Conservation (phyloP, 2,113 vertebrate species). For the Caranx ignobilis region DNA sequence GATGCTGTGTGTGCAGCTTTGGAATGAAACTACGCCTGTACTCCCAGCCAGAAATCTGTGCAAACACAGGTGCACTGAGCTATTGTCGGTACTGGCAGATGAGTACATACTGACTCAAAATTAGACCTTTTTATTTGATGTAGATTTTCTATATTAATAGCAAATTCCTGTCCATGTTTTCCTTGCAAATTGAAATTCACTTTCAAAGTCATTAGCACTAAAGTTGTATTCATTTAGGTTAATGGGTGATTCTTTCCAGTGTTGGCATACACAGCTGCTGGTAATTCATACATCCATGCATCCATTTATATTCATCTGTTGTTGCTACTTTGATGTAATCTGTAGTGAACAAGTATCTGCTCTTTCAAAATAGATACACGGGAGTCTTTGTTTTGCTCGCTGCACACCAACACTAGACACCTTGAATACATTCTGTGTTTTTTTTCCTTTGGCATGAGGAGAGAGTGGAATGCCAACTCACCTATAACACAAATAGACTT, state of each 20-base stretch:
- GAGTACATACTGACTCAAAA: slow-evolving; percentile 9
- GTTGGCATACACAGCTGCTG: slow-evolving; percentile 11
- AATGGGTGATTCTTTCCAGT: slow-evolving; percentile 7
- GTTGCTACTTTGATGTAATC: background rate
- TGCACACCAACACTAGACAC: too few species aligned
- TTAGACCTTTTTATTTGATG: background rate
- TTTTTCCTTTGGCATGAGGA: too few species aligned
- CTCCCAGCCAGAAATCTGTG: background rate
- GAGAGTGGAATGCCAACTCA: background rate
- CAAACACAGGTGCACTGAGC: slow-evolving; percentile 45
- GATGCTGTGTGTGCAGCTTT: slow-evolving; percentile 13
- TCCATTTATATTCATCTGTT: too few species aligned
- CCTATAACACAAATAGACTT: background rate
- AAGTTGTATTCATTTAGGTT: slow-evolving; percentile 12
- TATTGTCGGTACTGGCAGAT: slow-evolving; percentile 23
- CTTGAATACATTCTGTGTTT: too few species aligned
- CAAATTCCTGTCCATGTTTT: background rate
- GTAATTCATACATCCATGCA: background rate
- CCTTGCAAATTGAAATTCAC: background rate
- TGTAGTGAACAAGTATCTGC: background rate
- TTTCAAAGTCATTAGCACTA: background rate
- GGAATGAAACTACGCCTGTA: slow-evolving; percentile 6
- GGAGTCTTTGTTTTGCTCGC: too few species aligned
- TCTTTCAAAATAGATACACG: background rate
- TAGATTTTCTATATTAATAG: background rate